Evolutionary conservation across 2,888 invertebrate genomes (phyloP).

Genomic region (Odontomyia ornata): DNA sequence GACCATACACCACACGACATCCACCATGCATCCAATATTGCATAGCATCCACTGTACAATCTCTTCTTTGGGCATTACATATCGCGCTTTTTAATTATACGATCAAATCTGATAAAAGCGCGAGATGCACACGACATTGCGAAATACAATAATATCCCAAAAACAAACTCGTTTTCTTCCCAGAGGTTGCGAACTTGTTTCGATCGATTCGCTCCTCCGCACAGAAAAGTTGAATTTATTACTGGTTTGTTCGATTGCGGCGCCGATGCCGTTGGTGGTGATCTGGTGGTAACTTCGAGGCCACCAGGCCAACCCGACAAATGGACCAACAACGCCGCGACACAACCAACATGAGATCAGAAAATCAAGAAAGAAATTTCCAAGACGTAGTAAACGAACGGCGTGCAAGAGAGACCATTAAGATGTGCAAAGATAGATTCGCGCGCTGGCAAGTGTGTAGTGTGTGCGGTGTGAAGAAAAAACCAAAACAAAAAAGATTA

Average conservation of each 20-base stretch:
- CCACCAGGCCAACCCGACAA: constrained; percentile 16
- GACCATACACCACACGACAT: too few relatives aligned
- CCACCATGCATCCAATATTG: background rate
- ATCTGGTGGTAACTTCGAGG: constrained; percentile 11
- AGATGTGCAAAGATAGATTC: background rate
- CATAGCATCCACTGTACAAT: background rate
- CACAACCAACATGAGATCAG: constrained; percentile 15
- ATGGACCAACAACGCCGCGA: background rate
- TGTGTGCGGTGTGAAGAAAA: background rate
- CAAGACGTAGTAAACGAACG: constrained; percentile 8
- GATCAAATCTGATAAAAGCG: constrained; percentile 37
- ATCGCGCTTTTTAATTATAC: constrained; percentile 31
- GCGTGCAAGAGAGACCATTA: background rate
- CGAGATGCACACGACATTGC: constrained; percentile 41
- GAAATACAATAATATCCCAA: constrained; percentile 36
- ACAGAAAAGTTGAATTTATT: background rate
- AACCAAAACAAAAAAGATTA: background rate
- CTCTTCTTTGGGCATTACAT: background rate
- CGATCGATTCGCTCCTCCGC: constrained; percentile 14
- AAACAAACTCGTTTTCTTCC: constrained; percentile 27
- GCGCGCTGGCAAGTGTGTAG: background rate
- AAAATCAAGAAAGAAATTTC: constrained; percentile 26
- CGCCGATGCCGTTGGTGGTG: too few relatives aligned
- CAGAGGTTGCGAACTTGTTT: constrained; percentile 34
- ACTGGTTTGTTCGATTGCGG: too few relatives aligned